These are phyloP conservation scores for Ridgeia piscesae DNA, from an alignment of 1,140 invertebrate genomes.

Conservation along the genomic window DNA sequence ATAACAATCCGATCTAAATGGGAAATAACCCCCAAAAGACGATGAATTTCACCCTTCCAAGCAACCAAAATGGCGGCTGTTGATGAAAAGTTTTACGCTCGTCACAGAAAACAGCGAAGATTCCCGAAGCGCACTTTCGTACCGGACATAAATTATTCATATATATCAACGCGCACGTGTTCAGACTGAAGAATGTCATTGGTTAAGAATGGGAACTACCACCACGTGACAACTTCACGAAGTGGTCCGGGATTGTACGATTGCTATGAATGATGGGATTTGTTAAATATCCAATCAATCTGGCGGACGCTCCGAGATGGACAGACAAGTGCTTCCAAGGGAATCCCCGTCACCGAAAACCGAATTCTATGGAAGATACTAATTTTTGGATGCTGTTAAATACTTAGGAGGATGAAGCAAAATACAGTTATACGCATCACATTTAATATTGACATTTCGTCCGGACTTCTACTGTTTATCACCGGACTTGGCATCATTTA, in stretches of 20 bases:
- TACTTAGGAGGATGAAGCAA: not conserved
- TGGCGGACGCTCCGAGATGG: not conserved
- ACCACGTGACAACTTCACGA: slow-evolving; percentile 26
- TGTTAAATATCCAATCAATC: slow-evolving; percentile 28
- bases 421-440: not conserved
- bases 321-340: not conserved
- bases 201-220: slow-evolving; percentile 31
- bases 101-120: slow-evolving; percentile 70
- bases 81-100: slow-evolving; percentile 89
- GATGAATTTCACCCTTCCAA: slow-evolving; percentile 72
- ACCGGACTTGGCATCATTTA: not conserved
- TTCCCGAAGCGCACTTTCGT: slow-evolving; percentile 65
- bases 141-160: slow-evolving; percentile 49
- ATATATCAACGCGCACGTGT: slow-evolving; percentile 41
- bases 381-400: not conserved
- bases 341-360: not conserved
- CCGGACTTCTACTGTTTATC: not conserved
- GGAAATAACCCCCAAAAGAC: slow-evolving; percentile 4
- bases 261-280: slow-evolving; percentile 32
- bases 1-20: slow-evolving; percentile 6
- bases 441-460: not conserved
- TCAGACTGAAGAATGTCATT: slow-evolving; percentile 27
- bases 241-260: slow-evolving; percentile 31
- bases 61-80: slow-evolving; percentile 87
- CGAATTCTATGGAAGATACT: not conserved